Conservation (phyloP, 2,113 vertebrate genomes). For the Silurus asotus region DNA sequence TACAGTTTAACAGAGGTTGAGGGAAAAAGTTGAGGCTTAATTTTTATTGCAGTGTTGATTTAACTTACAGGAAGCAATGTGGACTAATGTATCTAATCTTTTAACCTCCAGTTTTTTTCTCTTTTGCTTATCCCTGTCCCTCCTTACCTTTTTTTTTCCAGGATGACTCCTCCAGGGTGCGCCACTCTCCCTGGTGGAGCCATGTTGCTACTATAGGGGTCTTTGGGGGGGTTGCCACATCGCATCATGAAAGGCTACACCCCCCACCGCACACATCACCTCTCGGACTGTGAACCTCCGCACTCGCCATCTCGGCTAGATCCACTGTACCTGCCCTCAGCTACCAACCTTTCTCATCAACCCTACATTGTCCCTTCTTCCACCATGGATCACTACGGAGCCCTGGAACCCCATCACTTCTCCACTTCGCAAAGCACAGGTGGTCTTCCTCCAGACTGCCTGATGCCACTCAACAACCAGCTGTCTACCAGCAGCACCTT, state of each 20-base stretch:
- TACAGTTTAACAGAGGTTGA: not conserved
- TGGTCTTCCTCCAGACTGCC: conserved; percentile 82
- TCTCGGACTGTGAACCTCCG: conserved; percentile 87
- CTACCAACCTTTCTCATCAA: conserved; percentile 78
- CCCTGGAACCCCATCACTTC: conserved; percentile 82
- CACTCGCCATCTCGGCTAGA: conserved; percentile 68
- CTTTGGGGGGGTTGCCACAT: conserved; percentile 61
- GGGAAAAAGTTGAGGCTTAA: not conserved
- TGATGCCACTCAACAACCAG: conserved; percentile 92
- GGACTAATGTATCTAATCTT: not conserved
- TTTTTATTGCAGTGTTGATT: not conserved
- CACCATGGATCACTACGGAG: conserved; percentile 83
- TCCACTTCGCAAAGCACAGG: conserved; percentile 69
- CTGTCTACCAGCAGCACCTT: conserved; percentile 96
- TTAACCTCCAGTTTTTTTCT: not conserved
- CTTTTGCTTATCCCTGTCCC: not conserved
- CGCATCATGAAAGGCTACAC: conserved; percentile 93
- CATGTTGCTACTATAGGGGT: conserved; percentile 67
- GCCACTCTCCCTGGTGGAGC: conserved; percentile 59
- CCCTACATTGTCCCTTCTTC: conserved; percentile 86
- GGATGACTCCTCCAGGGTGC: conserved; percentile 59
- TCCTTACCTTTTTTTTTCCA: conserved; percentile 41
- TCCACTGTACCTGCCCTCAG: conserved; percentile 79
- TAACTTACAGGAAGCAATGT: not conserved
- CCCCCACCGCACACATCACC: conserved; percentile 88